These are phyloP conservation scores for Scartelaos histophorus DNA, from an alignment of 2,113 vertebrate species.

Conservation along the genomic window DNA sequence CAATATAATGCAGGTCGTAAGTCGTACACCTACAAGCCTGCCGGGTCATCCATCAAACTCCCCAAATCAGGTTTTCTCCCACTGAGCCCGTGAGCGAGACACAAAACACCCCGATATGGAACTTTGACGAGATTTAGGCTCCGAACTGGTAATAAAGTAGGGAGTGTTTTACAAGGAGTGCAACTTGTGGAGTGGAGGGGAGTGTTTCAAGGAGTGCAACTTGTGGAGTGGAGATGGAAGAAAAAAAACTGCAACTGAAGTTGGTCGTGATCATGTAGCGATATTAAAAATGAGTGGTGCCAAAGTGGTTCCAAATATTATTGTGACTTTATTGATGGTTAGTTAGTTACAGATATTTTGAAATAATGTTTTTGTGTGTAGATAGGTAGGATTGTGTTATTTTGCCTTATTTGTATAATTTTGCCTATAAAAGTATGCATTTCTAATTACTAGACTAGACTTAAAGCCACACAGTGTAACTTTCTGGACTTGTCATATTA, in stretches of 20 bases:
- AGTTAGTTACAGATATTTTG: neutral
- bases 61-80: conserved; percentile 27
- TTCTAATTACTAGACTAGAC: no score
- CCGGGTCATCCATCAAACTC: conserved; percentile 45
- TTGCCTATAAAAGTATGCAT: no score
- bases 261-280: neutral
- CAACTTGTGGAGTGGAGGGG: neutral
- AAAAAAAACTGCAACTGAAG: neutral
- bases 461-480: no score
- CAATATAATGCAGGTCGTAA: conserved; percentile 24
- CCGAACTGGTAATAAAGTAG: conserved; percentile 1
- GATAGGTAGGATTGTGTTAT: no score
- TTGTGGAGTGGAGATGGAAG: neutral
- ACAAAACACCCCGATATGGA: conserved; percentile 17
- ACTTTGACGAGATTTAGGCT: conserved; percentile 19
- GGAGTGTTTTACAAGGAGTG: neutral
- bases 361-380: neutral
- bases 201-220: neutral
- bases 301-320: neutral
- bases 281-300: neutral
- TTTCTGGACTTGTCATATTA: no score
- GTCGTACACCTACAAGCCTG: conserved; percentile 31
- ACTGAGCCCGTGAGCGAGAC: conserved; percentile 12
- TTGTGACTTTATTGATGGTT: neutral
- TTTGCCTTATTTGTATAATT: no score